Percentiles rank a stretch among this genome's conserved stretches.
Conservation (phyloP, 2,797 vertebrate species). For the Tragopan temminckii region DNA sequence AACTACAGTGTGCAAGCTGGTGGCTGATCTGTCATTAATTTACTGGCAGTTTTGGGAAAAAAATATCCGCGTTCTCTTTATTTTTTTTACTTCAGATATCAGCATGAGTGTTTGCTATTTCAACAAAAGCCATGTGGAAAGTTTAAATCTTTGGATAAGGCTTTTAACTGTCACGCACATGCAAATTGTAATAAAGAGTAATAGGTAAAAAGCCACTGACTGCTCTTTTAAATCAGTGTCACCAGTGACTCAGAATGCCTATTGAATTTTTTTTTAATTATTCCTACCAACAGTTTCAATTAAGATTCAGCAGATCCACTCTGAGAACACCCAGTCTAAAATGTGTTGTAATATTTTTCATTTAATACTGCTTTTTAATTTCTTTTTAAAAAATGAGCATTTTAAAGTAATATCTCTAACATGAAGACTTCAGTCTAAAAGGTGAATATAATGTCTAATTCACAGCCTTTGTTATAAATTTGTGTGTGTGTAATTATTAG, state of each 20-base stretch:
- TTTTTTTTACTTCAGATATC: constrained; percentile 25
- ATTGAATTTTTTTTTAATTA: constrained; percentile 32
- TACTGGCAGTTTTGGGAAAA: background rate
- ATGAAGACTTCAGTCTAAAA: background rate
- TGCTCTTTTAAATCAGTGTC: constrained; percentile 50
- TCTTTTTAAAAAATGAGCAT: background rate
- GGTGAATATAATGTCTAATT: background rate
- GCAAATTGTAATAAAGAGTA: background rate
- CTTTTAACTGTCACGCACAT: background rate
- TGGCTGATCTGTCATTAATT: background rate
- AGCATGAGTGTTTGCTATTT: background rate
- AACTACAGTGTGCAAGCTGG: constrained; percentile 1
- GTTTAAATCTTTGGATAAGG: background rate
- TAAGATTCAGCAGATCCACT: constrained; percentile 37
- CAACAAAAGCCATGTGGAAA: constrained; percentile 10
- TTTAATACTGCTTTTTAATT: background rate
- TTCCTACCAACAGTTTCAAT: constrained; percentile 47
- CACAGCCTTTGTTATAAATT: background rate
- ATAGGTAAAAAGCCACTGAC: constrained; percentile 22
- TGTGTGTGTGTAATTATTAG: background rate
- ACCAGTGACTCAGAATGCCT: constrained; percentile 41
- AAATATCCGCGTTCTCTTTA: background rate
- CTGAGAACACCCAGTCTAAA: constrained; percentile 18
- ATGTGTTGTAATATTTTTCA: background rate
- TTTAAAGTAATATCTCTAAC: background rate